Evolutionary conservation across 2,113 vertebrate species (phyloP), one percentile per base, ranked within the genome.

Genomic region (Sardina pilchardus): DNA sequence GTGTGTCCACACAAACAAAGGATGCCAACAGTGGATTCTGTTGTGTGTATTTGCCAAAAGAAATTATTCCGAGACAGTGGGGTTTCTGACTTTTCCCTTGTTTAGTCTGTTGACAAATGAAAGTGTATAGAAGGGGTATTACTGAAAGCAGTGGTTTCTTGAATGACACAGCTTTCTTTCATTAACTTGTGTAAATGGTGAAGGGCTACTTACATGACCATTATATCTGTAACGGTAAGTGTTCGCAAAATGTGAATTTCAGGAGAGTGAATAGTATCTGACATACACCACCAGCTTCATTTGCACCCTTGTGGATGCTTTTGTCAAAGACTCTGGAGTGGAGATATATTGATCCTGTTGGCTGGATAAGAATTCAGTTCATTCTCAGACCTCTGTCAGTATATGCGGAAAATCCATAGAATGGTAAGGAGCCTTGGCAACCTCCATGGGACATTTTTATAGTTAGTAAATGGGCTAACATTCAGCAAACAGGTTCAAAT

Each of bases 361-460:
- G 63, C 63, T 12, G 63, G 63, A 67, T 67, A 67, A 30, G 63
- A 67, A 67, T 67, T 67, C 63, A 67, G 24, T 59, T 59, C 56
- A 59, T 59, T 59, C 56, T 59, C 21, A 6, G 19, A 59, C n/a
- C 30, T 67, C 26, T 30, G 63, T 67, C 63, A 67, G 26, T 63
- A 67, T 30, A 6, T 63, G n/a, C 5, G n/a, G 63, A 30, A 67
- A 67, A 67, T 30, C n/a, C 63, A 67, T 30, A 30, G 63, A 30
- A 26, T 26, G 63, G n/a, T 67, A 7, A 26, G 59, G n/a, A 63
- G 59, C 26, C 63, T 67, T 67, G 9, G 63, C 53, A 24, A 59
- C 19, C 53, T 24, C 53, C 53, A 19, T 24, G 21, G 21, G 63
- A 67, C 26, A 67, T 67, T 67, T 67, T 10, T 67, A 30, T 30